Evolutionary conservation across 1,140 invertebrate genomes (phyloP).

Genomic region (Cotesia glomerata): DNA sequence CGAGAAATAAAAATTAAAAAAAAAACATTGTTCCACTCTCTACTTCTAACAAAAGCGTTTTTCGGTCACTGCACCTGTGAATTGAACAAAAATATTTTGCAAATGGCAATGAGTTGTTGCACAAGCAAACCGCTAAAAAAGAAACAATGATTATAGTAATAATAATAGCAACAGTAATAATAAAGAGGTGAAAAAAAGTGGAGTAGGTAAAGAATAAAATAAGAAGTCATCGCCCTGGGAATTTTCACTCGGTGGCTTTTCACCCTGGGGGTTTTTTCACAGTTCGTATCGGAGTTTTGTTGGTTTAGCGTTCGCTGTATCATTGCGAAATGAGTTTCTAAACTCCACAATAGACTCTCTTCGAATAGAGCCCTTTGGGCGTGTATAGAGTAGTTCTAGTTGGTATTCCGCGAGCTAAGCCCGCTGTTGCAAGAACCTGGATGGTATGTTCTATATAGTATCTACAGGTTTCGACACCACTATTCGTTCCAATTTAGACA

Average conservation of each 20-base stretch:
- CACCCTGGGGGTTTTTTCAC: not conserved
- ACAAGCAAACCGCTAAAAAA: not conserved
- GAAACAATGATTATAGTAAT: not conserved
- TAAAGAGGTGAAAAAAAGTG: not conserved
- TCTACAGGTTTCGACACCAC: not conserved
- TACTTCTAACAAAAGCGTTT: slow-evolving; percentile 8
- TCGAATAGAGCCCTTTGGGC: too few species aligned
- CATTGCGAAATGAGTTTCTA: too few species aligned
- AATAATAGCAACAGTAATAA: not conserved
- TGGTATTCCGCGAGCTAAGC: too few species aligned
- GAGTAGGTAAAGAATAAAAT: slow-evolving; percentile 12
- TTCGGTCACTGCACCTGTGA: slow-evolving; percentile 24
- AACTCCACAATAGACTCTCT: too few species aligned
- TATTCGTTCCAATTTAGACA: slow-evolving; percentile 6
- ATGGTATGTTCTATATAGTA: not conserved
- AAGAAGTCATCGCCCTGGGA: slow-evolving; percentile 13
- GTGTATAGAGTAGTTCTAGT: too few species aligned
- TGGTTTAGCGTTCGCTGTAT: too few species aligned
- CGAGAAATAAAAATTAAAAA: slow-evolving; percentile 6
- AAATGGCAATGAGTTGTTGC: slow-evolving; percentile 10
- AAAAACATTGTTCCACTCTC: too few species aligned
- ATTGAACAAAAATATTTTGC: not conserved
- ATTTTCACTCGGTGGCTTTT: not conserved
- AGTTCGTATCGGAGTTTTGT: too few species aligned
- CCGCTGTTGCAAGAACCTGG: too few species aligned